These are phyloP conservation scores for Philonicus albiceps DNA, from an alignment of 2,888 invertebrate genomes.

Conservation along the genomic window DNA sequence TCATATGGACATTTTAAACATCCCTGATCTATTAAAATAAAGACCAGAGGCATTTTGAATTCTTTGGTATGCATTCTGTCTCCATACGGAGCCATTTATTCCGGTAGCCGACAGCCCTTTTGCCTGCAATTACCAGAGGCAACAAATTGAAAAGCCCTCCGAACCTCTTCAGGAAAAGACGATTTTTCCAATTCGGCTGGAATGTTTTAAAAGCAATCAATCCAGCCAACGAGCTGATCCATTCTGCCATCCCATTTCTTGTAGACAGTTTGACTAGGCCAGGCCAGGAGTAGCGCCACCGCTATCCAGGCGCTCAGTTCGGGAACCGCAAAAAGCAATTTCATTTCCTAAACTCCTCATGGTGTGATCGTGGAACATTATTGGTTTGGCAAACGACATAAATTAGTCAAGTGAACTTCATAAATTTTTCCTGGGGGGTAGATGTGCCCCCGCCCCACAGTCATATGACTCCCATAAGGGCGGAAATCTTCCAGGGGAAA, in stretches of 20 bases:
- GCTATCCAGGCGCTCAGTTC: neutral
- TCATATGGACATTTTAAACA: neutral
- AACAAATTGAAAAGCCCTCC: neutral
- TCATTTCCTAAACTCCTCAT: slow-evolving; percentile 48
- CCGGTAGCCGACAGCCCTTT: neutral
- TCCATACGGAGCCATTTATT: neutral
- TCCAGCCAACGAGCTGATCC: slow-evolving; percentile 38
- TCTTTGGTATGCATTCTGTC: neutral
- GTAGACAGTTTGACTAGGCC: slow-evolving; percentile 4
- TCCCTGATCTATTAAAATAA: neutral
- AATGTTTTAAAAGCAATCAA: slow-evolving; percentile 35
- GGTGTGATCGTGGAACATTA: slow-evolving; percentile 48
- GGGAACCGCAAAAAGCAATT: slow-evolving; percentile 48
- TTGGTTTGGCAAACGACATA: slow-evolving; percentile 49
- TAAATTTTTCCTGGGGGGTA: slow-evolving; percentile 45
- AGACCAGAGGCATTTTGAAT: neutral
- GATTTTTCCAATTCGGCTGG: neutral
- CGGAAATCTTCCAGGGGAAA: neutral
- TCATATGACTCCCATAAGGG: neutral
- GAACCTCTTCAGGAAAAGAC: neutral
- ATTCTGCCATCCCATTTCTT: slow-evolving; percentile 28
- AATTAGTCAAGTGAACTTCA: slow-evolving; percentile 49
- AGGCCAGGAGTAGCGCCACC: neutral
- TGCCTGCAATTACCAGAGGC: neutral
- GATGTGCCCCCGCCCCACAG: neutral